A percentile compares a stretch with the other conserved stretches of the same genome.
phyloP scores from a whole-genome alignment of 2,888 invertebrate genomes.

The Drosophila ustulata region DNA sequence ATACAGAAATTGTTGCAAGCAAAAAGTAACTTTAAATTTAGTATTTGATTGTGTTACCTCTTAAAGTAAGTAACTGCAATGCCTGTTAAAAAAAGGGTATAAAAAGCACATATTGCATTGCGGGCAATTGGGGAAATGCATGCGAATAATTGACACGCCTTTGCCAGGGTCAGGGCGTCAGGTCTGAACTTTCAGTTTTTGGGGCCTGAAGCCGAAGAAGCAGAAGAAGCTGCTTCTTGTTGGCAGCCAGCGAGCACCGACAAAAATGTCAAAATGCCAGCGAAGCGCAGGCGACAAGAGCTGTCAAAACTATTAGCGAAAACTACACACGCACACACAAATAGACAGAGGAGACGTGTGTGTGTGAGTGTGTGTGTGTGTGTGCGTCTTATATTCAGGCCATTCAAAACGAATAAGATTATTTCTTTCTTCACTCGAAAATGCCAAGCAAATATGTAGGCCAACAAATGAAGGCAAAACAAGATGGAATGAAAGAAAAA shows the following conservation, averaged over 20 bases:
- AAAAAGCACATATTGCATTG: slow-evolving; percentile 27
- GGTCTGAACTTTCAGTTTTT: slow-evolving; percentile 49
- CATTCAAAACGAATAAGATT: slow-evolving; percentile 72
- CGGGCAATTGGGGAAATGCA: slow-evolving; percentile 40
- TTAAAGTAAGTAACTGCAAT: not conserved
- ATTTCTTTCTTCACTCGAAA: slow-evolving; percentile 67
- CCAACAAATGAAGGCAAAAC: slow-evolving; percentile 42
- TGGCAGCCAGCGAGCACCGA: slow-evolving; percentile 42
- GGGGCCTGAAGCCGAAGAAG: not conserved
- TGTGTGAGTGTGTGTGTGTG: slow-evolving; percentile 4
- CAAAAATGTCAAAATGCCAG: slow-evolving; percentile 58
- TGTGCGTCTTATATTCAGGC: slow-evolving; percentile 47
- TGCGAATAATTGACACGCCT: slow-evolving; percentile 59
- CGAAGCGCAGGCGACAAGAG: slow-evolving; percentile 68
- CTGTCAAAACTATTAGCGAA: slow-evolving; percentile 77
- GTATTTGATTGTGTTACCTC: not conserved
- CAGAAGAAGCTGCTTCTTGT: slow-evolving; percentile 2
- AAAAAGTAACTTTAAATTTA: too few species aligned
- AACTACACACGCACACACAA: slow-evolving; percentile 18
- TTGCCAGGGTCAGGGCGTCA: slow-evolving; percentile 60
- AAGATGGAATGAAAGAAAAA: slow-evolving; percentile 29
- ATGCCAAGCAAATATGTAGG: slow-evolving; percentile 74
- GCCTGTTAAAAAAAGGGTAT: not conserved
- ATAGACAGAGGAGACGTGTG: not conserved
- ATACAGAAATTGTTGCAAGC: too few species aligned